Conservation (phyloP, 2,113 vertebrate species). For the Nanorana parkeri region DNA sequence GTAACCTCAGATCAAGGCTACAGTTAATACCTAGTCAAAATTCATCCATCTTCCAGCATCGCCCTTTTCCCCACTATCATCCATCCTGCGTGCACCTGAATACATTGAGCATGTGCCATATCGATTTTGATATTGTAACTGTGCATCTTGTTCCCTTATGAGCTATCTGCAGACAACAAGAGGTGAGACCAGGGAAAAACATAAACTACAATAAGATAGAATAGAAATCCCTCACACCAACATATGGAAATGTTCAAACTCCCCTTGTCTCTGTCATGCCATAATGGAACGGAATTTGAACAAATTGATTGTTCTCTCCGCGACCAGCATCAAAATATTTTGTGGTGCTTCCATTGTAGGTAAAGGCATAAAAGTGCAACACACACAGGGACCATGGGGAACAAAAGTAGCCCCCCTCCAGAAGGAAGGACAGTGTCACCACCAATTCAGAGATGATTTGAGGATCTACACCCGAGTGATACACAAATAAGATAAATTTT, state of each 20-base stretch:
- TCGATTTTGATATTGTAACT: constrained; percentile 17
- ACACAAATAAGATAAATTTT: no score
- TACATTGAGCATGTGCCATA: constrained; percentile 43
- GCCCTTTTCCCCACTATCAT: constrained; percentile 19
- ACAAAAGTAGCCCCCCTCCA: no score
- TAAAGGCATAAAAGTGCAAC: no score
- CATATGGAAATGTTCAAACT: constrained; percentile 60
- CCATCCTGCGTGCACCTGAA: constrained; percentile 10
- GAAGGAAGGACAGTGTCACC: no score
- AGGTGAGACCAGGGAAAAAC: constrained; percentile 43
- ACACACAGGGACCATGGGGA: no score
- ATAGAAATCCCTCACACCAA: constrained; percentile 68
- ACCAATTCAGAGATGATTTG: no score
- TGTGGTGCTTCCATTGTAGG: no score
- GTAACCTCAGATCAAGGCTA: constrained; percentile 23
- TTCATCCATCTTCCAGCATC: constrained; percentile 27
- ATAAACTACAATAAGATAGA: constrained; percentile 64
- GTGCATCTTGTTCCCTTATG: constrained; percentile 64
- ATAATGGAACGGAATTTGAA: neutral
- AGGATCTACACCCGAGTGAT: no score
- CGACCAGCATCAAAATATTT: no score
- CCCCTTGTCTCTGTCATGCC: constrained; percentile 28
- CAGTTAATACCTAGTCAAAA: constrained; percentile 34
- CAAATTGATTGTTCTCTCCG: no score
- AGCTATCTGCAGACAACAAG: constrained; percentile 59